Conservation (phyloP, 2,797 vertebrate species). For the Podarcis siculus region DNA sequence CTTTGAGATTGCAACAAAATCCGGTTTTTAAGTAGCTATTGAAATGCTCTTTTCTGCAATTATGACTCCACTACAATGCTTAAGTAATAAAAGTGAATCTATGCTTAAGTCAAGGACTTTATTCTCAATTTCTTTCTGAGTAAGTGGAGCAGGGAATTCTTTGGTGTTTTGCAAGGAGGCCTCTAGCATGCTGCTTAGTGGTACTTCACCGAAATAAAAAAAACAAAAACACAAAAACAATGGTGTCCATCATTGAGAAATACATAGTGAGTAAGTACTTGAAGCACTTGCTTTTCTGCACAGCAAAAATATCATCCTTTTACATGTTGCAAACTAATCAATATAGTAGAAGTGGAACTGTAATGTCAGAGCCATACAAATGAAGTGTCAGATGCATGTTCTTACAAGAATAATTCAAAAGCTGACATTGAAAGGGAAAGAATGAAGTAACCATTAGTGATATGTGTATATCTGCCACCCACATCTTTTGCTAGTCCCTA, state of each 20-base stretch:
- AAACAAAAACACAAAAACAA: not conserved
- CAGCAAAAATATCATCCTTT: not conserved
- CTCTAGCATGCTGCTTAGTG: conserved; percentile 14
- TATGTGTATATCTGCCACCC: not conserved
- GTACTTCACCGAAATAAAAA: conserved; percentile 15
- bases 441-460: not conserved
- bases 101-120: conserved; percentile 1
- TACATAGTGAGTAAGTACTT: not conserved
- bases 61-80: conserved; percentile 14
- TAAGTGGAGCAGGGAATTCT: not conserved
- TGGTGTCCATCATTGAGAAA: not conserved
- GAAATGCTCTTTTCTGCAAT: conserved; percentile 40
- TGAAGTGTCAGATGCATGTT: not conserved
- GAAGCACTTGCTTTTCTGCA: conserved; percentile 22
- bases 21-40: conserved; percentile 5
- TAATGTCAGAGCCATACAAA: not conserved
- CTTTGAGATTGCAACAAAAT: conserved; percentile 24
- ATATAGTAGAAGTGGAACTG: not conserved
- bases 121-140: conserved; percentile 12
- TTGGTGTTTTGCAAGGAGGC: fast-evolving
- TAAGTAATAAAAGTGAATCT: conserved; percentile 27
- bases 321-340: not conserved
- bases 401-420: not conserved
- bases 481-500: not conserved
- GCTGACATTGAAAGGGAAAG: conserved; percentile 1